Percentiles rank a stretch among this genome's conserved stretches.
Conservation (phyloP, 2,797 vertebrate species). For the Harpagifer antarcticus region DNA sequence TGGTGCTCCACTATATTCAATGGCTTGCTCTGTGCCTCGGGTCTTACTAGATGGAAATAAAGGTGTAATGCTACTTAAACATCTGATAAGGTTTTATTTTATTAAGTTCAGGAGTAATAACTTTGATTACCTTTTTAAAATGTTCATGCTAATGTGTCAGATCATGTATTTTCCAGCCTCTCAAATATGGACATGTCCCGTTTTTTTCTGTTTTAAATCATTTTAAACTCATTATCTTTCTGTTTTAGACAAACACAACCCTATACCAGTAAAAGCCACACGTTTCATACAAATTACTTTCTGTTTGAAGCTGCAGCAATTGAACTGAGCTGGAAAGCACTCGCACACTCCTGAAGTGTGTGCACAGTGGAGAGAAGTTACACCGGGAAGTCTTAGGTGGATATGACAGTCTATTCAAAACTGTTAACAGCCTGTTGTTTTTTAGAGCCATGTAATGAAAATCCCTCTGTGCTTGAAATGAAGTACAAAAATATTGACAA, state of each 20-base stretch:
- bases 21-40: background rate
- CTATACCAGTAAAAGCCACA: background rate
- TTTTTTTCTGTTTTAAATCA: too few species aligned
- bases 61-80: background rate
- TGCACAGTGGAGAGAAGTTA: slow-evolving; percentile 11
- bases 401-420: slow-evolving; percentile 53
- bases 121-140: too few species aligned
- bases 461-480: slow-evolving; percentile 51
- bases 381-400: slow-evolving; percentile 5
- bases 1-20: background rate
- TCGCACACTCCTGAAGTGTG: slow-evolving; percentile 11
- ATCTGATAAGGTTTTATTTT: too few species aligned
- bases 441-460: slow-evolving; percentile 51
- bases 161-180: too few species aligned
- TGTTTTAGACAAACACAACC: too few species aligned
- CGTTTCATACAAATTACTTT: background rate
- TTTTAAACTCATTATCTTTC: too few species aligned
- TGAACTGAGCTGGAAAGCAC: slow-evolving; percentile 16
- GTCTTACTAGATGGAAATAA: background rate
- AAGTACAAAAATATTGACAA: slow-evolving; percentile 65
- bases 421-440: slow-evolving; percentile 54
- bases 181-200: too few species aligned
- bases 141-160: too few species aligned
- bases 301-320: slow-evolving; percentile 14
- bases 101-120: too few species aligned